A percentile compares a stretch with the other conserved stretches of the same genome.
Evolutionary conservation across 2,797 vertebrate genomes (phyloP).

Genomic region (Scolopax bukidnonensis): DNA sequence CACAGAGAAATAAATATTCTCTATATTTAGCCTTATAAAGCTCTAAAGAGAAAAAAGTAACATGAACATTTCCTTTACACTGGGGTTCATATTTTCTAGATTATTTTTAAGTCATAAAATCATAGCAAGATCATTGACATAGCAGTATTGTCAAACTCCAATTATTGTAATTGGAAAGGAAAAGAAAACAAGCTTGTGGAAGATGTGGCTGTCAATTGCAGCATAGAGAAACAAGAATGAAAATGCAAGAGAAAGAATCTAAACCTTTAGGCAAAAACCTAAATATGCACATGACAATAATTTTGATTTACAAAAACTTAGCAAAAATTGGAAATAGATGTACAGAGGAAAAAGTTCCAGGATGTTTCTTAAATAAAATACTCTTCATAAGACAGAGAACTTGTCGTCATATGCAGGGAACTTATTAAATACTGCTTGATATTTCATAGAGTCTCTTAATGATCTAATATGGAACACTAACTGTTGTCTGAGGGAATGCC

Average conservation of each 20-base stretch:
- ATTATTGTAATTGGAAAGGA: not conserved
- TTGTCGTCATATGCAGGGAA: not conserved
- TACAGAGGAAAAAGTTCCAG: not conserved
- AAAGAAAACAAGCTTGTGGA: not conserved
- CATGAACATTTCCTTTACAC: not conserved
- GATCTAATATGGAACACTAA: not conserved
- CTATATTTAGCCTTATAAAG: not conserved
- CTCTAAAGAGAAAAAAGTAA: not conserved
- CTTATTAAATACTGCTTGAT: not conserved
- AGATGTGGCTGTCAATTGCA: not conserved
- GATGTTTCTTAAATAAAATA: not conserved
- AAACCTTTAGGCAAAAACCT: not conserved
- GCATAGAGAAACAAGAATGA: not conserved
- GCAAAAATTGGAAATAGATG: not conserved
- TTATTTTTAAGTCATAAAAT: not conserved
- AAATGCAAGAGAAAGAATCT: not conserved
- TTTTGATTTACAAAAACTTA: not conserved
- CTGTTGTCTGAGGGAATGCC: not conserved
- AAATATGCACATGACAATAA: not conserved
- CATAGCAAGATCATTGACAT: not conserved
- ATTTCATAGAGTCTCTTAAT: not conserved
- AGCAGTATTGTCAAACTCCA: not conserved
- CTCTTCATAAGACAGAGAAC: not conserved
- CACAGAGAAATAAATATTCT: not conserved
- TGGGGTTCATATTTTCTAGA: not conserved